Base-by-base conservation (phyloP, 2,888 invertebrate species). In the Meliscaeva auricollis region DNA sequence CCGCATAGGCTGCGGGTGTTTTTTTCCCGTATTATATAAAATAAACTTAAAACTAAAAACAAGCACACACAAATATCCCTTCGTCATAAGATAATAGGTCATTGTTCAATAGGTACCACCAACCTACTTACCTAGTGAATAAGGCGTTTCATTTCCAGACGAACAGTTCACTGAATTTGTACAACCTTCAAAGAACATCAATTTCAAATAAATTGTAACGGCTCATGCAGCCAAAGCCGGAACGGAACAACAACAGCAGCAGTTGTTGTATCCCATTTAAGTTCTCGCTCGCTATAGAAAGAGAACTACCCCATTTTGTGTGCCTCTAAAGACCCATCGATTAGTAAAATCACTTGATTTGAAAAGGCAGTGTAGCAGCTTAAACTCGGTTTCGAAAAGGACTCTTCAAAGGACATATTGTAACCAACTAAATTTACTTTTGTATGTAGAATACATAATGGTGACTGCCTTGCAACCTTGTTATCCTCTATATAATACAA, bases 321-420 rank as follows among this genome's bases (percentile, higher is more conserved):
- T 81, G 0, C 64, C 58, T 50, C 62, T 58, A 81, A 41, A 81
- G 56, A 66, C 52, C 56, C 77, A 68, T 78, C 82, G 82, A 82
- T 82, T 82, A 82, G 82, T 82, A 48, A 77, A 78, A 82, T 82
- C 82, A 78, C 73, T 82, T 73, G 82, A 82, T 78, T 73, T 78
- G 73, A 78, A 77, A 78, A 64, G 62, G 50, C 82, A 73, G 54
- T 54, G 60, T 62, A 38, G 62, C 73, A 77, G 30, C 17, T 73
- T 66, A 41, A 60, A 72, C 44, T 77, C 72, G 64, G 44, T 60
- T 66, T 41, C n/a, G 30, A 32, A 54, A 35, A 44, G 48, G 68
- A 41, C 46, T 17, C 68, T 82, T 78, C 78, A 77, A 78, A 77
- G 77, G 77, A 73, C 30, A 64, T 64, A 30, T 46, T 46, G 4